These are phyloP conservation scores for Knipowitschia caucasica DNA, from an alignment of 2,797 vertebrate species.

Conservation along the genomic window DNA sequence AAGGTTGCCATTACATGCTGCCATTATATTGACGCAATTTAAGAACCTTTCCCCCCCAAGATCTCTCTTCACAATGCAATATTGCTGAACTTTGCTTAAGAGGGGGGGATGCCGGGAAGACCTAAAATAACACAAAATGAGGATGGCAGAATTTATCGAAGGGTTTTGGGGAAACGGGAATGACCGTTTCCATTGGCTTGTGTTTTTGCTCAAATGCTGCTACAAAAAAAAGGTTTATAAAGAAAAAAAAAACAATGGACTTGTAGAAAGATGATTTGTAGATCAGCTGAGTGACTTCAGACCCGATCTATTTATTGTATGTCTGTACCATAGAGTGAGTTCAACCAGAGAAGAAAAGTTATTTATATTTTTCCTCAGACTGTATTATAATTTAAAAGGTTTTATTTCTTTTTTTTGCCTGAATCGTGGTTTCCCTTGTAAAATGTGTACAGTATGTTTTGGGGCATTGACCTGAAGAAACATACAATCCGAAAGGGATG, in stretches of 20 bases:
- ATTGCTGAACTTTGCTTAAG: constrained; percentile 61
- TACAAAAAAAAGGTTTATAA: constrained; percentile 75
- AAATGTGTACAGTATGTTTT: constrained; percentile 94
- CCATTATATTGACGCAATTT: constrained; percentile 62
- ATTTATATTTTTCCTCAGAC: constrained; percentile 98
- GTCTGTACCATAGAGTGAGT: constrained; percentile 91
- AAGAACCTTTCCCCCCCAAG: constrained; percentile 51
- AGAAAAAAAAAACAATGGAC: constrained; percentile 75
- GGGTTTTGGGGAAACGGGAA: constrained; percentile 65
- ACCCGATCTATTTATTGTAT: constrained; percentile 94
- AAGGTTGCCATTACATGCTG: constrained; percentile 64
- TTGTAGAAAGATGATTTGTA: constrained; percentile 85
- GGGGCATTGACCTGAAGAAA: constrained; percentile 88
- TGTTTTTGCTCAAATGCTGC: constrained; percentile 87
- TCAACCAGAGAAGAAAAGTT: constrained; percentile 84
- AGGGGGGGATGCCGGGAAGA: constrained; percentile 24
- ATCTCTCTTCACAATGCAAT: constrained; percentile 75
- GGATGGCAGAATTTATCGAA: constrained; percentile 53
- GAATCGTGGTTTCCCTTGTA: constrained; percentile 86
- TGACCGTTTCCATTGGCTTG: constrained; percentile 71
- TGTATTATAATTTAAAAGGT: constrained; percentile 94
- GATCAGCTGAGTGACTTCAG: constrained; percentile 90
- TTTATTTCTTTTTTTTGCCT: constrained; percentile 81
- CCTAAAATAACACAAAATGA: constrained; percentile 11
- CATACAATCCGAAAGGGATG: constrained; percentile 94